A percentile compares a stretch with the other conserved stretches of the same genome.
Conservation (phyloP, 2,888 invertebrate genomes). For the Heliconius erato region DNA sequence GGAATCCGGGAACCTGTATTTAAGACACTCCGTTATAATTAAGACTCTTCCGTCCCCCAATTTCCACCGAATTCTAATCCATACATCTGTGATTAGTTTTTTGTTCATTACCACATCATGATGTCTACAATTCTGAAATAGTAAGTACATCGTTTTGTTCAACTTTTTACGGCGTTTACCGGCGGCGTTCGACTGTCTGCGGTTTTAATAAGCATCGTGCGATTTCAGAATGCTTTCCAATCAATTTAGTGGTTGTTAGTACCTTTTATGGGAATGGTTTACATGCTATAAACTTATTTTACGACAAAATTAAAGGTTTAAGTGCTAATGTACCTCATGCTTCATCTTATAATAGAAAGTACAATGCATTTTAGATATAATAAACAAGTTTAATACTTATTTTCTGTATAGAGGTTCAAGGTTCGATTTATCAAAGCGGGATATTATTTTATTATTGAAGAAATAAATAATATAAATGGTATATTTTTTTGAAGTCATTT, state of each 20-base stretch:
- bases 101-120: neutral
- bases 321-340: neutral
- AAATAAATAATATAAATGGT: too few relatives aligned
- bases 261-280: slow-evolving; percentile 38
- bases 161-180: slow-evolving; percentile 42
- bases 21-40: too few relatives aligned
- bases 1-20: too few relatives aligned
- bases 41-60: too few relatives aligned
- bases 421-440: too few relatives aligned
- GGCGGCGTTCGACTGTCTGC: slow-evolving; percentile 46
- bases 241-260: slow-evolving; percentile 46
- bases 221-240: slow-evolving; percentile 47
- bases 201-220: slow-evolving; percentile 50
- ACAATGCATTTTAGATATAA: too few relatives aligned
- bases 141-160: slow-evolving; percentile 37
- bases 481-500: too few relatives aligned
- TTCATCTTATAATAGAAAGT: too few relatives aligned
- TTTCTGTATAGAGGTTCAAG: too few relatives aligned
- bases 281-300: slow-evolving; percentile 19
- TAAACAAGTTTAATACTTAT: too few relatives aligned
- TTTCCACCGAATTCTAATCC: neutral
- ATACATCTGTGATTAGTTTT: neutral
- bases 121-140: slow-evolving; percentile 7
- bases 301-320: neutral
- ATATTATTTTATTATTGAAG: too few relatives aligned